Evolutionary conservation across 1,140 invertebrate genomes (phyloP).

Genomic region (Pseudomyrmex flavicornis): DNA sequence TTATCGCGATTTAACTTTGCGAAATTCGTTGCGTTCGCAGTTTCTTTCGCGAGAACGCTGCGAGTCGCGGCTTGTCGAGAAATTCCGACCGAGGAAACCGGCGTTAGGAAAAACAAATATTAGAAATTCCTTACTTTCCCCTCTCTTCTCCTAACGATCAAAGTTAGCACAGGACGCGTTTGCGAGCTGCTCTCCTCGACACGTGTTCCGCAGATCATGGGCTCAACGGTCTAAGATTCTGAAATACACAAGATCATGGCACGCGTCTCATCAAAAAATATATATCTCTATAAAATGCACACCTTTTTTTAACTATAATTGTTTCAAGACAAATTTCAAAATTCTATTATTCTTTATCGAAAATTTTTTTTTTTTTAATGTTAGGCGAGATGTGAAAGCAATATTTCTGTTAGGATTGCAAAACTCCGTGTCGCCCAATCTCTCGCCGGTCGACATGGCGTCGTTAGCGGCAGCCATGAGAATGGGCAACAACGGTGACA

Average conservation of each 20-base stretch:
- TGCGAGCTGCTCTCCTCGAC: background rate
- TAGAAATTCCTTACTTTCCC: constrained; percentile 26
- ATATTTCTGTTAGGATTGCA: constrained; percentile 79
- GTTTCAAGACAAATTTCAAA: background rate
- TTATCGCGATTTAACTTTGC: constrained; percentile 18
- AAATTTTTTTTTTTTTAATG: background rate
- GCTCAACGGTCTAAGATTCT: background rate
- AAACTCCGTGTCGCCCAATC: constrained; percentile 84
- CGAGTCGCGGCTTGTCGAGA: constrained; percentile 11
- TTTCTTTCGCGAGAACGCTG: background rate
- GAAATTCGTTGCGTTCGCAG: constrained; percentile 25
- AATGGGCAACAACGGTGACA: constrained; percentile 88
- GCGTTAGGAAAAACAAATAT: constrained; percentile 47
- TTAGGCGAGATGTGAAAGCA: constrained; percentile 16
- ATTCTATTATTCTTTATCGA: background rate
- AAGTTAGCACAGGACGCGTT: constrained; percentile 18
- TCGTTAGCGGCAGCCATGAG: constrained; percentile 93
- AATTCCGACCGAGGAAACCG: constrained; percentile 25
- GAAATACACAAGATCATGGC: constrained; percentile 1
- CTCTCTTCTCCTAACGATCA: background rate
- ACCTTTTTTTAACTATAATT: background rate
- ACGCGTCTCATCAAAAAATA: background rate
- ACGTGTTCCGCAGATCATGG: background rate
- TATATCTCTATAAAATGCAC: background rate
- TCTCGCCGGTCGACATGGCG: constrained; percentile 89